These are phyloP conservation scores for Cantharis nigra DNA, from an alignment of 2,888 invertebrate genomes.

Conservation along the genomic window DNA sequence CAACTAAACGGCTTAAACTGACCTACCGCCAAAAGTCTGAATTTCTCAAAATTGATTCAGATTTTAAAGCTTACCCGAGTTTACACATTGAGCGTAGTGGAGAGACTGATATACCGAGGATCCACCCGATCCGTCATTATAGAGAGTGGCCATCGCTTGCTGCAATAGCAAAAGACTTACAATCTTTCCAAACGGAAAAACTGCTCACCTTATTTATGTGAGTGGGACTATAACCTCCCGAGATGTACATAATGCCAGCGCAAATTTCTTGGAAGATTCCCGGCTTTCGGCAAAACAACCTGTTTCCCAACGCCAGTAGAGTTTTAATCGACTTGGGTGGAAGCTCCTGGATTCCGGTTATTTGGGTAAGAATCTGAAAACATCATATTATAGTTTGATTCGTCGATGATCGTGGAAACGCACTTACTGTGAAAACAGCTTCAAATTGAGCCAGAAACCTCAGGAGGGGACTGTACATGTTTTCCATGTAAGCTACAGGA, in stretches of 20 bases:
- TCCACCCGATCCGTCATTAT: constrained; percentile 33
- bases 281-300: constrained; percentile 7
- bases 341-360: constrained; percentile 25
- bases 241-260: constrained; percentile 10
- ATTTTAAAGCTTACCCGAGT: constrained; percentile 46
- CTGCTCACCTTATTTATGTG: constrained; percentile 34
- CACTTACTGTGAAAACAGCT: constrained; percentile 6
- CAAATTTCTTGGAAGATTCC: constrained; percentile 21
- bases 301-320: not conserved
- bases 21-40: constrained; percentile 17
- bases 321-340: constrained; percentile 16
- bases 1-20: constrained; percentile 58
- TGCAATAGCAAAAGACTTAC: not conserved
- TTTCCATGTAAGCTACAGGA: constrained; percentile 62
- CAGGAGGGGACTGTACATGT: constrained; percentile 59
- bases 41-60: not conserved
- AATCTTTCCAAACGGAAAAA: not conserved
- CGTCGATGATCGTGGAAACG: not conserved
- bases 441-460: constrained; percentile 21
- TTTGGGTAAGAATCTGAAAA: constrained; percentile 30
- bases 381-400: not conserved
- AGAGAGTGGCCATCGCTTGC: not conserved
- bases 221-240: constrained; percentile 26
- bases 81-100: constrained; percentile 60
- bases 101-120: constrained; percentile 58